Percentiles rank a stretch among this genome's conserved stretches.
phyloP scores from a whole-genome alignment of 2,113 vertebrate species.

The Murina feae region DNA sequence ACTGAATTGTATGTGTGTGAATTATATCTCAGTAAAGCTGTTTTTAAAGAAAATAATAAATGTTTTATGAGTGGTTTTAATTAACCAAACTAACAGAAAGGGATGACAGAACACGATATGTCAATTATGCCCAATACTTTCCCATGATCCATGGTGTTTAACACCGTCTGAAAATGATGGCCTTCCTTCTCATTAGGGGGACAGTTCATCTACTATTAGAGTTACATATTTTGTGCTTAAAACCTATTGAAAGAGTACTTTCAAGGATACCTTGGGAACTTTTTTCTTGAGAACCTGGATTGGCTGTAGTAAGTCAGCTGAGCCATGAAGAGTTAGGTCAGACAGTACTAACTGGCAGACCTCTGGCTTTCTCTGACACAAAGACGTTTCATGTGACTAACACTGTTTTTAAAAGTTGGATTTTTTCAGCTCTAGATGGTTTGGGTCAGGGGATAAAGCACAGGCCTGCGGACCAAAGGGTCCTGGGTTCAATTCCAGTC shows the following conservation, averaged over 20 bases:
- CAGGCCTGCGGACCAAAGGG: too few species aligned
- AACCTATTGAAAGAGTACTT: neutral
- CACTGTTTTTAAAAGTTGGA: neutral
- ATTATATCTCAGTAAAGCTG: neutral
- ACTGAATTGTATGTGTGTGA: neutral
- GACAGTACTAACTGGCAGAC: neutral
- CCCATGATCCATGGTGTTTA: neutral
- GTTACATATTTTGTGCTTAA: neutral
- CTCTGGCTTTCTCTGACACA: neutral
- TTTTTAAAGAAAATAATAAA: slow-evolving; percentile 19
- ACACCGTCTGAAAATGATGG: neutral
- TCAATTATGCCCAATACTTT: neutral
- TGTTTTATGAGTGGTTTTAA: neutral
- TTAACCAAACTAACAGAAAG: slow-evolving; percentile 14
- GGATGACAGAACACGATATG: neutral
- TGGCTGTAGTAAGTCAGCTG: neutral
- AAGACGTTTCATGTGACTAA: neutral
- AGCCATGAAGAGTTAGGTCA: neutral
- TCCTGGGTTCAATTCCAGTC: too few species aligned
- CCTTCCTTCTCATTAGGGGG: neutral
- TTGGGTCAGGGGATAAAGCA: too few species aligned
- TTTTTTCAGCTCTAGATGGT: neutral
- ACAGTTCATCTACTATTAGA: neutral
- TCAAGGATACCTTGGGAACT: neutral
- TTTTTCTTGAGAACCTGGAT: neutral